Evolutionary conservation across 2,113 vertebrate genomes (phyloP).

Genomic region (Anarrhichthys ocellatus): DNA sequence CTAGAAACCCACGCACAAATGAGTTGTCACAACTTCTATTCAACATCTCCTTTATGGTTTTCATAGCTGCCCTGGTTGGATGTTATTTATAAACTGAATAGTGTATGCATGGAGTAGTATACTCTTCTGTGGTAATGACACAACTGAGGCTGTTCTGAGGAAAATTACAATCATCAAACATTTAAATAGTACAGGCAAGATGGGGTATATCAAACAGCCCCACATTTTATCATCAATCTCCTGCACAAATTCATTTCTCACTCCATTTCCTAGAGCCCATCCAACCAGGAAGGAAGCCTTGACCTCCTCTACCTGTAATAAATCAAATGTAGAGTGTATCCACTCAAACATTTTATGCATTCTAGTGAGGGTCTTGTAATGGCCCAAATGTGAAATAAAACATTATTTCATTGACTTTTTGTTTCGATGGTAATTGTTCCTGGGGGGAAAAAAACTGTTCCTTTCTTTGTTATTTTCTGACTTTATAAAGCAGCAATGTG

Average conservation of each 20-base stretch:
- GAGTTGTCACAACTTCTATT: not conserved
- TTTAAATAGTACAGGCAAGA: not conserved
- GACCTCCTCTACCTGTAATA: constrained; percentile 56
- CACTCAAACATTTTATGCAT: constrained; percentile 11
- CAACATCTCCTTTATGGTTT: not conserved
- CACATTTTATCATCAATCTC: constrained; percentile 17
- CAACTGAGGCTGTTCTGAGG: not conserved
- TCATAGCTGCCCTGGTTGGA: not conserved
- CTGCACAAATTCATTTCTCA: constrained; percentile 45
- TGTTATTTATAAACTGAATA: not conserved
- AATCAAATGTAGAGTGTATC: constrained; percentile 40
- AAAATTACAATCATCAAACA: constrained; percentile 15
- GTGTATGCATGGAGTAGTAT: not conserved
- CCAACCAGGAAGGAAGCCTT: constrained; percentile 28
- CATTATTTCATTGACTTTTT: not conserved
- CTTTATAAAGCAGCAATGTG: constrained; percentile 28
- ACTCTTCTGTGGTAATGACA: not conserved
- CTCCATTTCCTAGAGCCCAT: constrained; percentile 56
- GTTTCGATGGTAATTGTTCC: constrained; percentile 1
- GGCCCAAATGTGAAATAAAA: not conserved
- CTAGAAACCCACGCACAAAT: not conserved
- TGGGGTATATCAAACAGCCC: not conserved
- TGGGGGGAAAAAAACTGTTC: not conserved
- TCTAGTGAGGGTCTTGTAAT: not conserved
- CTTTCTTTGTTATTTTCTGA: constrained; percentile 23